Conservation (phyloP, 2,888 invertebrate genomes). For the Gerris lacustris region DNA sequence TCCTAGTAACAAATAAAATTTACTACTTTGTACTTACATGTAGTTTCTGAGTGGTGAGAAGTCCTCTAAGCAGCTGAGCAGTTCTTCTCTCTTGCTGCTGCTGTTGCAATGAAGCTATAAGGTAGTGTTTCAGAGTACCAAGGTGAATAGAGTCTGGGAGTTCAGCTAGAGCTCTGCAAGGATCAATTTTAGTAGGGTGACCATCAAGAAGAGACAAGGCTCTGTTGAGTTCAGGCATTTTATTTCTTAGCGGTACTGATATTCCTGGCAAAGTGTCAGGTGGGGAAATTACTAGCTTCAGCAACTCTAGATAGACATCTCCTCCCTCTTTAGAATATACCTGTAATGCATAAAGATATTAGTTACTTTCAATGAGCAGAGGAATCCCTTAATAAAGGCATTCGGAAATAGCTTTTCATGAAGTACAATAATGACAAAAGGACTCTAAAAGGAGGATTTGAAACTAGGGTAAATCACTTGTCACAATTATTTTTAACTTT, state of each 20-base stretch:
- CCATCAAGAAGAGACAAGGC: slow-evolving; percentile 70
- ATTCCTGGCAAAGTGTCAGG: slow-evolving; percentile 35
- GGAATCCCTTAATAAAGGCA: neutral
- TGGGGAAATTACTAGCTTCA: slow-evolving; percentile 45
- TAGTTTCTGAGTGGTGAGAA: slow-evolving; percentile 71
- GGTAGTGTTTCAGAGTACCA: slow-evolving; percentile 58
- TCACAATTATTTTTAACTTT: too few relatives aligned
- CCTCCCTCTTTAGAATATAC: slow-evolving; percentile 35
- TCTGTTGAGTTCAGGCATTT: slow-evolving; percentile 56
- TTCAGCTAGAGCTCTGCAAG: slow-evolving; percentile 53
- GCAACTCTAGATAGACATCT: slow-evolving; percentile 45
- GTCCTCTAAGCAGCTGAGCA: slow-evolving; percentile 65
- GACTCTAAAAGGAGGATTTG: too few relatives aligned
- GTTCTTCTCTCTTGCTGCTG: slow-evolving; percentile 60
- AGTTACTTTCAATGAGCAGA: neutral
- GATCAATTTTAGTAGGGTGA: slow-evolving; percentile 45
- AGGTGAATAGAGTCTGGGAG: slow-evolving; percentile 72
- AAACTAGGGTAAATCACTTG: too few relatives aligned
- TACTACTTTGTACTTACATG: slow-evolving; percentile 43
- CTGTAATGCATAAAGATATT: slow-evolving; percentile 30
- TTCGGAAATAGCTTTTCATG: neutral
- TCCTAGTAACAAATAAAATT: too few relatives aligned
- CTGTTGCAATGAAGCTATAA: slow-evolving; percentile 64
- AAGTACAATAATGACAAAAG: too few relatives aligned
- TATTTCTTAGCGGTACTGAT: slow-evolving; percentile 13